A percentile compares a stretch with the other conserved stretches of the same genome.
Evolutionary conservation across 2,113 vertebrate genomes (phyloP).

Genomic region (Scortum barcoo): DNA sequence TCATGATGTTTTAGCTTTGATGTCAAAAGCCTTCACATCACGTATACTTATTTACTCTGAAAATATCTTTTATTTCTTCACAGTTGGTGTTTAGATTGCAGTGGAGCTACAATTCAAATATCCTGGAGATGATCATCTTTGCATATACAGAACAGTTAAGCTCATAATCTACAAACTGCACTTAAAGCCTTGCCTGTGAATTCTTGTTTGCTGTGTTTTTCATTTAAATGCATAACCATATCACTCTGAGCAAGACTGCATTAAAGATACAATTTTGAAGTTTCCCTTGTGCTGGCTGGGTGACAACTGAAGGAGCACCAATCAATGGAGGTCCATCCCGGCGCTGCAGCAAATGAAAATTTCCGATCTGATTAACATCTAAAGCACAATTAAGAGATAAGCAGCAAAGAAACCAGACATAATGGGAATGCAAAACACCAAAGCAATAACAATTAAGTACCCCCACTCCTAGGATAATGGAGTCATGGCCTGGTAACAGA

Average conservation of each 20-base stretch:
- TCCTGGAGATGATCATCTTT: constrained; percentile 40
- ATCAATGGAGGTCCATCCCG: constrained; percentile 69
- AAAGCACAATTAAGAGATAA: constrained; percentile 83
- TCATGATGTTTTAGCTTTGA: constrained; percentile 13
- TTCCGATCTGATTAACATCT: constrained; percentile 76
- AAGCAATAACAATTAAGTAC: constrained; percentile 73
- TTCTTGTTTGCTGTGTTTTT: constrained; percentile 31
- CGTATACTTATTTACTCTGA: not conserved
- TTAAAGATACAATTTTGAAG: constrained; percentile 58
- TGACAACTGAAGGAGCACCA: constrained; percentile 43
- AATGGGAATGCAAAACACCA: constrained; percentile 77
- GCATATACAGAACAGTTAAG: constrained; percentile 38
- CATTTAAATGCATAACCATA: constrained; percentile 62
- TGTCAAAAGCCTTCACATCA: not conserved
- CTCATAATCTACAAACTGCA: constrained; percentile 26
- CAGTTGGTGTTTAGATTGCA: constrained; percentile 44
- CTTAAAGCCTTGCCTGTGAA: constrained; percentile 33
- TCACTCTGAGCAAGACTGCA: constrained; percentile 44
- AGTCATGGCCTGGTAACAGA: constrained; percentile 60
- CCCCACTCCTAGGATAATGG: constrained; percentile 57
- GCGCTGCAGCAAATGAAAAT: constrained; percentile 73
- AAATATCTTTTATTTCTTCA: constrained; percentile 22
- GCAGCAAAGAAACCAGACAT: constrained; percentile 71
- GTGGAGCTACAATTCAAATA: constrained; percentile 42
- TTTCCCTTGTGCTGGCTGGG: constrained; percentile 22